These are phyloP conservation scores for Marasmarcha lunaedactyla DNA, from an alignment of 2,888 invertebrate species.

Conservation along the genomic window DNA sequence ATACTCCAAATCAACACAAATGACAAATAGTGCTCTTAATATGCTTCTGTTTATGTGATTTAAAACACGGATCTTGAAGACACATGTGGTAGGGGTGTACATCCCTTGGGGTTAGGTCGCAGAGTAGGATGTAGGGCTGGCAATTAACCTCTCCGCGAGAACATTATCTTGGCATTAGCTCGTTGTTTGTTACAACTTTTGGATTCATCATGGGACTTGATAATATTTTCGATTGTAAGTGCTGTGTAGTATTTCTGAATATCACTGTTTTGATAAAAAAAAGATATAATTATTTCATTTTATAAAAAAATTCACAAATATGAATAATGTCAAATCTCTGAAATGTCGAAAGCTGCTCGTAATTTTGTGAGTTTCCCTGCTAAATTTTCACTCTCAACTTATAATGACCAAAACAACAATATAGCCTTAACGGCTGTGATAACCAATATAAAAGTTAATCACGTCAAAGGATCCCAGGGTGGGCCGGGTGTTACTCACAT, in stretches of 20 bases:
- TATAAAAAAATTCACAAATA: too few relatives aligned
- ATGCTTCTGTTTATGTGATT: too few relatives aligned
- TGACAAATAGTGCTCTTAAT: neutral
- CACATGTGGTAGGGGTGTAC: neutral
- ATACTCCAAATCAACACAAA: too few relatives aligned
- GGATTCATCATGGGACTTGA: slow-evolving; percentile 2
- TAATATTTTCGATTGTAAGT: slow-evolving; percentile 4
- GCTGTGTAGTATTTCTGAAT: too few relatives aligned
- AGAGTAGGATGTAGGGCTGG: slow-evolving; percentile 30
- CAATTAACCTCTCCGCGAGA: slow-evolving; percentile 61
- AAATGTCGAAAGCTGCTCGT: too few relatives aligned
- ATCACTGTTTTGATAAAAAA: too few relatives aligned
- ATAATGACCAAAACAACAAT: too few relatives aligned
- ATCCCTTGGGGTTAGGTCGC: slow-evolving; percentile 10
- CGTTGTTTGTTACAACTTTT: slow-evolving; percentile 13
- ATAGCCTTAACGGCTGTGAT: neutral
- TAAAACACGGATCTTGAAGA: neutral
- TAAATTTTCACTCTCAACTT: too few relatives aligned
- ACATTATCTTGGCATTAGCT: slow-evolving; percentile 54
- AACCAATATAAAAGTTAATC: slow-evolving; percentile 56
- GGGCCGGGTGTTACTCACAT: slow-evolving; percentile 53
- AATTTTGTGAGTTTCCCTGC: too few relatives aligned
- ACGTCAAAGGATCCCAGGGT: slow-evolving; percentile 38
- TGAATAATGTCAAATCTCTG: too few relatives aligned
- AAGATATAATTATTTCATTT: too few relatives aligned